Conservation (phyloP, 2,113 vertebrate genomes). For the Xiphias gladius region DNA sequence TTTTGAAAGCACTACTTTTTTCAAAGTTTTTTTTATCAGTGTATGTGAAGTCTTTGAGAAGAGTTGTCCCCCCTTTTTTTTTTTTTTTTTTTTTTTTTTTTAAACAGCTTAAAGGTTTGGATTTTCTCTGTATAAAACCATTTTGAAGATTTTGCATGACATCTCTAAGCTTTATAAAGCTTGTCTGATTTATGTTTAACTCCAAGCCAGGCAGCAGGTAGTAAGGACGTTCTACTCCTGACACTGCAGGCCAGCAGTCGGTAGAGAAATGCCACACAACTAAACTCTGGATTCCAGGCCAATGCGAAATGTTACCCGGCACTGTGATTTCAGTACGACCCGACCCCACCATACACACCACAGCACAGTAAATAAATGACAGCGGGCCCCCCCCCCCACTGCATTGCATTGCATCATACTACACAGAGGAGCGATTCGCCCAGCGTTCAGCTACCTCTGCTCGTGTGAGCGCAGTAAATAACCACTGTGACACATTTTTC, state of each 20-base stretch:
- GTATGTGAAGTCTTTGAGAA: not conserved
- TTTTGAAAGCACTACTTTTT: not conserved
- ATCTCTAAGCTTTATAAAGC: conserved; percentile 41
- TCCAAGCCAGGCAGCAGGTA: conserved; percentile 82
- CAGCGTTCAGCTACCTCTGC: conserved; percentile 69
- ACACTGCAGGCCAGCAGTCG: conserved; percentile 76
- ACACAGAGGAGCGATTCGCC: conserved; percentile 69
- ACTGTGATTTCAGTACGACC: conserved; percentile 69
- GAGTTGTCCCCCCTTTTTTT: not conserved
- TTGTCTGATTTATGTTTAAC: conserved; percentile 60
- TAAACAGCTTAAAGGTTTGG: not conserved
- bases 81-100: not conserved
- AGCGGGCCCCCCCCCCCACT: conserved; percentile 11
- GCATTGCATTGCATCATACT: conserved; percentile 69
- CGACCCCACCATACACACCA: conserved; percentile 20
- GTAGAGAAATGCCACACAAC: conserved; percentile 86
- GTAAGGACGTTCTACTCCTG: conserved; percentile 76
- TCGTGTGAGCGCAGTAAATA: conserved; percentile 68
- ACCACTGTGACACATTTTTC: conserved; percentile 73
- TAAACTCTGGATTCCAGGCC: conserved; percentile 77
- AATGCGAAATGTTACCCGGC: conserved; percentile 83
- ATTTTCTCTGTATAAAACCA: not conserved
- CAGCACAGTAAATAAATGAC: conserved; percentile 74
- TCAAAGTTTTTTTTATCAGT: not conserved
- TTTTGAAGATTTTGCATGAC: not conserved